Evolutionary conservation across 1,140 invertebrate genomes (phyloP).

Genomic region (Hesperophylax magnus): DNA sequence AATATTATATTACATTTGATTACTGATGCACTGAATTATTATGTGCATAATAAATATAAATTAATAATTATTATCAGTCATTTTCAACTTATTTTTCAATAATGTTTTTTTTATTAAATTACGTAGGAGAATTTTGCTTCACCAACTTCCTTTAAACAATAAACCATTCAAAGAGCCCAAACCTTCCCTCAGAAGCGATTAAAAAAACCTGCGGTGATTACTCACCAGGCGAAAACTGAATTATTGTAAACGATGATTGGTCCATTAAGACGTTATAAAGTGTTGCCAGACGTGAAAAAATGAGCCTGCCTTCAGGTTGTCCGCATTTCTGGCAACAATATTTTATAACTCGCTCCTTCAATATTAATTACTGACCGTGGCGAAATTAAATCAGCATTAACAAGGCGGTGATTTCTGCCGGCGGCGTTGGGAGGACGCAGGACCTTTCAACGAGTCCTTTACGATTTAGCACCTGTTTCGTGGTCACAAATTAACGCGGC

Average conservation of each 20-base stretch:
- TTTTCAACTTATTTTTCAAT: not conserved
- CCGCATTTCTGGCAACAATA: not conserved
- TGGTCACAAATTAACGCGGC: constrained; percentile 26
- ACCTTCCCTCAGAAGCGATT: not conserved
- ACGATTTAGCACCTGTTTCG: constrained; percentile 30
- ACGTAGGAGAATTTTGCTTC: not conserved
- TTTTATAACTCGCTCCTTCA: constrained; percentile 2
- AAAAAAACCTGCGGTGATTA: not conserved
- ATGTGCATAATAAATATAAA: no score
- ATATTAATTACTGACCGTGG: constrained; percentile 16
- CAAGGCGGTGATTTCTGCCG: constrained; percentile 26
- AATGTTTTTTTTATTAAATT: not conserved
- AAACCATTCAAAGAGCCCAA: not conserved
- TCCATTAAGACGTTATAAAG: constrained; percentile 5
- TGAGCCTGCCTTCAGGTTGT: not conserved
- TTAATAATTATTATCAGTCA: no score
- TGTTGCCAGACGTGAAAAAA: constrained; percentile 17
- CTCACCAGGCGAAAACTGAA: not conserved
- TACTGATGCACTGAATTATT: no score
- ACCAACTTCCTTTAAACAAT: not conserved
- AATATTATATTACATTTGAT: no score
- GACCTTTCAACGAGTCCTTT: constrained; percentile 1
- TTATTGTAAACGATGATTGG: not conserved
- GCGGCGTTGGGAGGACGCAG: not conserved
- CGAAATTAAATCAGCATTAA: constrained; percentile 40